Evolutionary conservation across 2,797 vertebrate species (phyloP), one percentile per base, ranked within the genome.

Genomic region (Parauchenoglanis ngamensis): DNA sequence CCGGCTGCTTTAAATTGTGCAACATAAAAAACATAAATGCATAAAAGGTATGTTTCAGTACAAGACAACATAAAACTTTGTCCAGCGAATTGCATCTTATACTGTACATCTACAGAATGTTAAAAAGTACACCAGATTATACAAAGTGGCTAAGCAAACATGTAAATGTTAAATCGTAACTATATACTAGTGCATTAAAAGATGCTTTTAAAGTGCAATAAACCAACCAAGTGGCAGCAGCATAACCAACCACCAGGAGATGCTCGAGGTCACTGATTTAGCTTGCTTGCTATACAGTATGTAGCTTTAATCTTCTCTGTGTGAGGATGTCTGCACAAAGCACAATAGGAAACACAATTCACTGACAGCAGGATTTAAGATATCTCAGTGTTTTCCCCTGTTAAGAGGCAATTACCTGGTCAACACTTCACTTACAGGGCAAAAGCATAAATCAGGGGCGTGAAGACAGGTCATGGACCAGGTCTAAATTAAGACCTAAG

Each of bases 401-500:
- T 89, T 87, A 85, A 88, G 77, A 90, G 54, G 82, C 78, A 89
- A 91, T 89, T 80, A 90, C 84, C 87, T 83, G 83, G 72, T 85
- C 85, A 81, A 86, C 77, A 73, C 67, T 89, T 61, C 84, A 85
- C 83, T 87, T 88, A 81, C 83, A 78, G 75, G 40, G 82, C 63
- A 68, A 72, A 87, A 54, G 52, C 78, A 91, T 92, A 89, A 91
- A 90, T 92, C 87, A 61, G 63, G 59, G 79, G 54, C 61, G 44
- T 81, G 84, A 68, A 85, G 87, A 85, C 89, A 89, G 87, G 87
- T 90, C 88, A 88, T 86, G 88, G 82, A 56, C 70, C 84, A 84
- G 59, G 80, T 87, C 83, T 85, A 88, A 90, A 89, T 90, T 87
- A 91, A 89, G 92, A 90, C 85, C 87, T 72, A 49, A 90, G 85